Evolutionary conservation across 2,797 vertebrate genomes (phyloP).

Genomic region (Danio tinwini): DNA sequence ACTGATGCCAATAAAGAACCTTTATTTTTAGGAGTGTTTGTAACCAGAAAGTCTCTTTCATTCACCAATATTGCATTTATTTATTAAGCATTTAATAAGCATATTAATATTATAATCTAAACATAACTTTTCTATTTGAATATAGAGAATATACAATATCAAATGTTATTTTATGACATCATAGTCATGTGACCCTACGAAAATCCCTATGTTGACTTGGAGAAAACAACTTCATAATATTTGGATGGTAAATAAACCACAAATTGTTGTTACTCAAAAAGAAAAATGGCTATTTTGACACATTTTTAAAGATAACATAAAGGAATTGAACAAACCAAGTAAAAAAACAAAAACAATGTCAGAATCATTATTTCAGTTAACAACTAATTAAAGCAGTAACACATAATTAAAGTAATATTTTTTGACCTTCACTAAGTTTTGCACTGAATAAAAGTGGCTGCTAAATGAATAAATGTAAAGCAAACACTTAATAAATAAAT

Average conservation of each 20-base stretch:
- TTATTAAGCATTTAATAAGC: not conserved
- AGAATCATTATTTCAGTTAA: not conserved
- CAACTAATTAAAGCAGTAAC: not conserved
- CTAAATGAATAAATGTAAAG: not conserved
- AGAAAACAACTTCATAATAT: too few relatives aligned
- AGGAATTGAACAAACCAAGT: not conserved
- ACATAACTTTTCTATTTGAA: not conserved
- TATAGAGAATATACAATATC: not conserved
- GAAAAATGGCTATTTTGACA: too few relatives aligned
- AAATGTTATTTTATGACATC: not conserved
- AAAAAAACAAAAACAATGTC: not conserved
- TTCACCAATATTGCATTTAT: not conserved
- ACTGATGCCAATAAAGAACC: too few relatives aligned
- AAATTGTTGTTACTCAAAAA: too few relatives aligned
- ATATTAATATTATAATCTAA: not conserved
- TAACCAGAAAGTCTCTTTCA: not conserved
- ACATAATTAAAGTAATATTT: not conserved
- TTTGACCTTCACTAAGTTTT: not conserved
- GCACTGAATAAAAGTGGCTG: too few relatives aligned
- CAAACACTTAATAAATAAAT: not conserved
- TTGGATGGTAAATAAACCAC: too few relatives aligned
- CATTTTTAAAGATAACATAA: not conserved
- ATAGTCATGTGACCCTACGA: too few relatives aligned
- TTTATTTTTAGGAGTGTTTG: not conserved
- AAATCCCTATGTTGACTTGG: too few relatives aligned